phyloP scores from a whole-genome alignment of 2,113 vertebrate species.

The Halichoerus grypus region DNA sequence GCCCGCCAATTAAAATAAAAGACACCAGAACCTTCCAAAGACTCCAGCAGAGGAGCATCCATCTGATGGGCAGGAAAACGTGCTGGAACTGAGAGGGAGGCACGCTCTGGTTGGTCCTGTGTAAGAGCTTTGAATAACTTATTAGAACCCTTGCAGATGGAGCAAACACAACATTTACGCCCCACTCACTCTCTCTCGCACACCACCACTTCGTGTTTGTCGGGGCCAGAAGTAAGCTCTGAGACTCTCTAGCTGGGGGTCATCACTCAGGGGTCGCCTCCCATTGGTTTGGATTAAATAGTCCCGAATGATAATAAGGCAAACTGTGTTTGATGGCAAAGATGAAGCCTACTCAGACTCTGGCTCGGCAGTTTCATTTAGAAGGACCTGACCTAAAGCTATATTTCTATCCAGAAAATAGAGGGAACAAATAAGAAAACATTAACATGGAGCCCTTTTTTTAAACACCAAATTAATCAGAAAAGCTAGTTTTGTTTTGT shows the following conservation, averaged over 20 bases:
- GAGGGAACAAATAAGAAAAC: conserved; percentile 19
- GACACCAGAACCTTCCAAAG: conserved; percentile 82
- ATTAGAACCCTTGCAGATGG: conserved; percentile 68
- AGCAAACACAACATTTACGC: conserved; percentile 17
- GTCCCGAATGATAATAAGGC: conserved; percentile 62
- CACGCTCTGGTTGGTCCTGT: conserved; percentile 64
- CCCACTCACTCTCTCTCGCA: neutral
- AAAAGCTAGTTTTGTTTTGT: neutral
- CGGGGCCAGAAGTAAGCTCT: conserved; percentile 18
- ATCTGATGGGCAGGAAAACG: conserved; percentile 77
- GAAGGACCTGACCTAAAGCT: conserved; percentile 75
- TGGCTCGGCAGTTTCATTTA: conserved; percentile 69
- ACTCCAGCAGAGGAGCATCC: conserved; percentile 87
- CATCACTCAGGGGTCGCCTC: conserved; percentile 56
- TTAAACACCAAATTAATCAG: conserved; percentile 33
- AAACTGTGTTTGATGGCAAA: conserved; percentile 65
- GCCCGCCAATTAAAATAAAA: conserved; percentile 82
- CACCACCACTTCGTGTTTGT: neutral
- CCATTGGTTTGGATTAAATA: conserved; percentile 57
- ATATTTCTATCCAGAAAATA: conserved; percentile 76
- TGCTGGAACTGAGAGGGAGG: conserved; percentile 75
- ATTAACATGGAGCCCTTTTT: neutral
- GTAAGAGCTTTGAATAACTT: conserved; percentile 71
- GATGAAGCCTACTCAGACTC: conserved; percentile 1
- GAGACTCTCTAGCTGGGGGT: conserved; percentile 63